Evolutionary conservation across 64 coral and sea anemone species (phyloP).

Genomic region (Pachyseris speciosa): DNA sequence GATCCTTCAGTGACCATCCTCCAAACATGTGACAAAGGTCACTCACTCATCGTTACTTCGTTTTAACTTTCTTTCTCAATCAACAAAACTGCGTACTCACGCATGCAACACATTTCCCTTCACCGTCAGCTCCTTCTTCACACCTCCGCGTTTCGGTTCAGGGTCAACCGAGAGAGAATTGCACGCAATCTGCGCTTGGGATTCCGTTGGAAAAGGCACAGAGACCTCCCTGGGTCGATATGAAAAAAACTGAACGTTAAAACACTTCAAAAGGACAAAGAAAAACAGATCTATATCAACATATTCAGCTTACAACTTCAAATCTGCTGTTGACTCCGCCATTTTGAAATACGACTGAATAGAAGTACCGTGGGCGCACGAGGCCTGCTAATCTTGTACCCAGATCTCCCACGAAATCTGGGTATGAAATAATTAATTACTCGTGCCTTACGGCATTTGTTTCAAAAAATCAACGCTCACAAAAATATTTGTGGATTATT

Average conservation of each 20-base stretch:
- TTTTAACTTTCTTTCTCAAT: neutral
- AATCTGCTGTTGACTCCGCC: neutral
- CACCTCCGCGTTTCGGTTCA: constrained; percentile 85
- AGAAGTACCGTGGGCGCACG: neutral
- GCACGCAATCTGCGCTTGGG: constrained; percentile 81
- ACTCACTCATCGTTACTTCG: too few relatives aligned
- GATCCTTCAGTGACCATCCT: too few relatives aligned
- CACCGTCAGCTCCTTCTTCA: constrained; percentile 53
- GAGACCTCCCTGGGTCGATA: constrained; percentile 53
- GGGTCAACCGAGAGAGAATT: constrained; percentile 91
- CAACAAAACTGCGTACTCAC: constrained; percentile 60
- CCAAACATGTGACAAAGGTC: too few relatives aligned
- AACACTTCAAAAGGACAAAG: neutral
- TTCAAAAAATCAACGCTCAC: too few relatives aligned
- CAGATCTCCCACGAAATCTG: too few relatives aligned
- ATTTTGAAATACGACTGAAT: neutral
- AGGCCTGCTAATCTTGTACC: too few relatives aligned
- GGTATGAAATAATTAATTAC: too few relatives aligned
- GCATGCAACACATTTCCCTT: constrained; percentile 74
- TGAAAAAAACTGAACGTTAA: neutral
- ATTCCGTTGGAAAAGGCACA: constrained; percentile 76
- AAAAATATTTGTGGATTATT: too few relatives aligned
- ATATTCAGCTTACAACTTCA: neutral
- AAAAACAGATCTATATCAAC: neutral
- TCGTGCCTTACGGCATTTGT: too few relatives aligned